Evolutionary conservation across 2,113 vertebrate genomes (phyloP), one percentile per base, ranked within the genome.

Genomic region (Pteronura brasiliensis): DNA sequence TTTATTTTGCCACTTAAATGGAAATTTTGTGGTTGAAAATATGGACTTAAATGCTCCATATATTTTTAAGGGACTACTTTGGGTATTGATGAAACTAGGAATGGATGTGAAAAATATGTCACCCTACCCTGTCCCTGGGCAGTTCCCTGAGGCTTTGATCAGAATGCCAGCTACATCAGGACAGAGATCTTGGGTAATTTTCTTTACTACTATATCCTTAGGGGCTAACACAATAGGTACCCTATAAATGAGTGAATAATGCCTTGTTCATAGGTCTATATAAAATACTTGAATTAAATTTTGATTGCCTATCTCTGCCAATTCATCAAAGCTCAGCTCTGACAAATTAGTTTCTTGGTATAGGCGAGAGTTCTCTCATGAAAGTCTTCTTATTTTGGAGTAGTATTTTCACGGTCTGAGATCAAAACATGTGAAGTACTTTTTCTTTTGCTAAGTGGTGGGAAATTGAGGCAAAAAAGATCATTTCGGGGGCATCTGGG

Each of bases 271-370:
- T 67, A 39, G 47, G 12, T 87, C 57, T 92, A 36, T 77, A 52
- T n/a, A 17, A 94, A 88, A 76, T 83, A 71, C 57, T 77, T 49
- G 8, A 55, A 47, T 80, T 86, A 55, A 79, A 77, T 88, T 76
- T 95, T 82, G 42, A 86, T 86, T 55, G 10, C 59, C 18, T 93
- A 39, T 81, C 59, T 93, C 36, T 82, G 10, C 79, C 27, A 77
- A 77, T 92, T 96, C 77, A 59, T 96, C 77, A 69, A 85, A 90
- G 7, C 27, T n/a, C 36, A 89, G 77, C 77, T 88, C n/a, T 77
- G 77, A 88, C 29, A 59, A 93, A 49, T 80, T 21, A 87, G 49
- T 89, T 92, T 63, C 59, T 52, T 52, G 49, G 49, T 52, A 52
- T n/a, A 55, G 44, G 39, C 44, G 67, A 71, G 71, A 65, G 31